These are phyloP conservation scores for Actias luna DNA, from an alignment of 2,888 invertebrate species.

Conservation along the genomic window DNA sequence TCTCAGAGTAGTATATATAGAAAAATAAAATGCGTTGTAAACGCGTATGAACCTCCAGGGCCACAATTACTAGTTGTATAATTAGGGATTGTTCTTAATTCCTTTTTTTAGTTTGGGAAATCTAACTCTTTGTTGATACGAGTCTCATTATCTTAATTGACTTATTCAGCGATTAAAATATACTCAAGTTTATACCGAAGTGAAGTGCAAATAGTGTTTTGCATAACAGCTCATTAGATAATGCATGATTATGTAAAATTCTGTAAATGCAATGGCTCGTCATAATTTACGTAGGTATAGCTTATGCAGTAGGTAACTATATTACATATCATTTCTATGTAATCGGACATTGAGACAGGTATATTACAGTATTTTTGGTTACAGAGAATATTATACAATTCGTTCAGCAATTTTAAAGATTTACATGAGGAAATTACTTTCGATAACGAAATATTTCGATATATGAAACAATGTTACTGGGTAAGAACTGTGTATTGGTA, in stretches of 20 bases:
- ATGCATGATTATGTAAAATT: slow-evolving; percentile 49
- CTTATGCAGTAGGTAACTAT: slow-evolving; percentile 1
- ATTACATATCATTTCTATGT: slow-evolving; percentile 3
- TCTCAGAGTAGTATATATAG: too few species aligned
- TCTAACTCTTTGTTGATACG: background rate
- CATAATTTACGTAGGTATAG: background rate
- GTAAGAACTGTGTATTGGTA: background rate
- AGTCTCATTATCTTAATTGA: background rate
- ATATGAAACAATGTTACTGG: background rate
- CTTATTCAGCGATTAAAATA: slow-evolving; percentile 3
- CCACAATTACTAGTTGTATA: background rate
- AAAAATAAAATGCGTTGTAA: too few species aligned
- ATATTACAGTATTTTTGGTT: background rate
- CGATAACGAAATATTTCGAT: background rate
- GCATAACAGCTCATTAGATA: slow-evolving; percentile 45
- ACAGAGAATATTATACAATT: background rate
- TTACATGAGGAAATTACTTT: background rate
- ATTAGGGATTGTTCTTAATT: background rate
- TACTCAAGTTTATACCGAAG: slow-evolving; percentile 11
- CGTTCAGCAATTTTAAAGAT: background rate
- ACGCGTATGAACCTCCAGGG: too few species aligned
- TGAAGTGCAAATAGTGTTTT: slow-evolving; percentile 39
- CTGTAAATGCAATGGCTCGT: slow-evolving; percentile 37
- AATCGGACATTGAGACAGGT: background rate
- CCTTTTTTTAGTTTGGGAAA: background rate